A percentile compares a stretch with the other conserved stretches of the same genome.
phyloP scores from a whole-genome alignment of 2,888 invertebrate species.

The Eilema depressum region DNA sequence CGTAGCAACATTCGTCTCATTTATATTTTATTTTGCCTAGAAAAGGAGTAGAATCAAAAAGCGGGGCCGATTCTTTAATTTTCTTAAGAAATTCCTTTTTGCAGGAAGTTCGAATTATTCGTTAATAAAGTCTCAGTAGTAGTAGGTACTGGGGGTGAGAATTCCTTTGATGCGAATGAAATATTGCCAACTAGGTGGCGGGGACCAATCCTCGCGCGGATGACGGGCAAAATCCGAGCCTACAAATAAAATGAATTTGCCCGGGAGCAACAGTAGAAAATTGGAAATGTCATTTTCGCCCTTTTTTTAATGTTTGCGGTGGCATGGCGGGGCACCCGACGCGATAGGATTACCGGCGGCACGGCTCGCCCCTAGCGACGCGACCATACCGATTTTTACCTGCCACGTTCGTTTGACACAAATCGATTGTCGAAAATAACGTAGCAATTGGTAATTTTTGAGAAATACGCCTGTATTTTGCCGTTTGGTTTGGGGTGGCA shows the following conservation, averaged over 20 bases:
- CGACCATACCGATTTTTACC: conserved; percentile 66
- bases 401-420: conserved; percentile 71
- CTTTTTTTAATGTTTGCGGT: conserved; percentile 86
- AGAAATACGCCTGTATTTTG: conserved; percentile 50
- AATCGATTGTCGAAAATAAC: conserved; percentile 73
- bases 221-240: conserved; percentile 81
- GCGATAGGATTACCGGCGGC: conserved; percentile 76
- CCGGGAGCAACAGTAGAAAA: conserved; percentile 86
- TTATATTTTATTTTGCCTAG: conserved; percentile 67
- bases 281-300: conserved; percentile 88
- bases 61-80: conserved; percentile 75
- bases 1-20: conserved; percentile 64
- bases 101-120: conserved; percentile 76
- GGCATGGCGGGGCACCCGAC: conserved; percentile 63
- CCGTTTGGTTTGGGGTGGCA: conserved; percentile 14
- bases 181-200: conserved; percentile 74
- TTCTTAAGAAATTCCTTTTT: conserved; percentile 75
- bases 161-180: conserved; percentile 83
- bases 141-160: conserved; percentile 57
- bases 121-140: conserved; percentile 75
- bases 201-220: conserved; percentile 67
- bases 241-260: conserved; percentile 85
- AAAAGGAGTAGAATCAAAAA: conserved; percentile 68
- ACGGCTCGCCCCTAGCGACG: conserved; percentile 64
- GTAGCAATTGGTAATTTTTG: conserved; percentile 72